Conservation (phyloP, 1,140 invertebrate species). For the Drosophila athabasca region DNA sequence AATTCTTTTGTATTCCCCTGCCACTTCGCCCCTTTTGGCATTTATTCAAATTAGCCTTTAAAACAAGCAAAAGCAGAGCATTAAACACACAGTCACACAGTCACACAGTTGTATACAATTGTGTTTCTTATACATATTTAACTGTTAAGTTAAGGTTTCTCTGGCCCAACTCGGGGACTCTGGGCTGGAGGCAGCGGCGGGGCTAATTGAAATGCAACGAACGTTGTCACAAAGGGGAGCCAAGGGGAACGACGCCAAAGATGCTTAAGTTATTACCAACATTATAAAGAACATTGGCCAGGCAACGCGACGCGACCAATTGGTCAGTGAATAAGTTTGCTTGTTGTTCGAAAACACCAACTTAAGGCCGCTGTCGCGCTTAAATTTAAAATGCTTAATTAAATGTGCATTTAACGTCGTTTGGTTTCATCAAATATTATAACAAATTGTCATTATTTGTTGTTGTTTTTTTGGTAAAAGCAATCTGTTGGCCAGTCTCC, state of each 20-base stretch:
- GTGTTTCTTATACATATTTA: conserved; percentile 50
- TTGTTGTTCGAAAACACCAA: conserved; percentile 5
- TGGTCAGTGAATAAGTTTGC: conserved; percentile 38
- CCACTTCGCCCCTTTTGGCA: conserved; percentile 14
- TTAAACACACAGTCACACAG: conserved; percentile 26
- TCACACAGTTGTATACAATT: conserved; percentile 23
- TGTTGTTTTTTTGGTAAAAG: conserved; percentile 20
- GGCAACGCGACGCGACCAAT: conserved; percentile 17
- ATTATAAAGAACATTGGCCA: conserved; percentile 42
- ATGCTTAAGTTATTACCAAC: conserved; percentile 72
- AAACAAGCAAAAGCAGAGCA: conserved; percentile 58
- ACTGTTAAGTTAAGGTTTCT: conserved; percentile 57
- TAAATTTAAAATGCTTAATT: conserved; percentile 51
- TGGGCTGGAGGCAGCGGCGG: conserved; percentile 16
- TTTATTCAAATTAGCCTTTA: conserved; percentile 65
- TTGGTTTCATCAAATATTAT: conserved; percentile 28
- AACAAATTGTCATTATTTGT: conserved; percentile 10
- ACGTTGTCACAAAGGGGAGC: conserved; percentile 29
- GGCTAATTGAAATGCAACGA: conserved; percentile 62
- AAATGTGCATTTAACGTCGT: conserved; percentile 42
- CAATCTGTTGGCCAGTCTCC: conserved; percentile 30
- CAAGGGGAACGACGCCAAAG: conserved; percentile 23
- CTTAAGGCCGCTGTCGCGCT: conserved; percentile 9
- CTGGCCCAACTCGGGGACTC: conserved; percentile 6
- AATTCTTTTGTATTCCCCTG: not conserved